Conservation (phyloP, 2,113 vertebrate species). For the Periophthalmus modestus region DNA sequence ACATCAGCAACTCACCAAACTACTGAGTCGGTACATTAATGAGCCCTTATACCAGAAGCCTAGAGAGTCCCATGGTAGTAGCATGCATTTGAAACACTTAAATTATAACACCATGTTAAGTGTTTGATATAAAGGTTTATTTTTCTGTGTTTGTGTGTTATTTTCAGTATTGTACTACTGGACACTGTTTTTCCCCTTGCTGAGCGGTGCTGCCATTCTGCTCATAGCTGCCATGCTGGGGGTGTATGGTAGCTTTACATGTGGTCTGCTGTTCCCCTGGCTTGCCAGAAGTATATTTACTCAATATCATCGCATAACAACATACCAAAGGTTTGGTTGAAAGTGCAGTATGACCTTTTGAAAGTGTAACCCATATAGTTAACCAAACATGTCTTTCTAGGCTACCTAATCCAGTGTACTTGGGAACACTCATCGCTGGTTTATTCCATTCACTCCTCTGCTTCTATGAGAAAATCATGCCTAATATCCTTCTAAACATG, state of each 20-base stretch:
- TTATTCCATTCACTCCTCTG: slow-evolving; percentile 77
- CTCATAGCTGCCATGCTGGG: slow-evolving; percentile 73
- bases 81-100: not conserved
- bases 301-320: slow-evolving; percentile 79
- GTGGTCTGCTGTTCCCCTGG: slow-evolving; percentile 74
- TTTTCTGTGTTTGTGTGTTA: slow-evolving; percentile 17
- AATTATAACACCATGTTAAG: not conserved
- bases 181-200: slow-evolving; percentile 73
- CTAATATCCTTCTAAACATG: slow-evolving; percentile 77
- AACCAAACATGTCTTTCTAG: slow-evolving; percentile 49
- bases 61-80: slow-evolving; percentile 70
- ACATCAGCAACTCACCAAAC: slow-evolving; percentile 78
- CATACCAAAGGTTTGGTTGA: slow-evolving; percentile 74
- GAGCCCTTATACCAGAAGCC: slow-evolving; percentile 71
- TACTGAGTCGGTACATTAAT: slow-evolving; percentile 69
- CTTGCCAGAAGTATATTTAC: slow-evolving; percentile 77
- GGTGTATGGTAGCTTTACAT: slow-evolving; percentile 72
- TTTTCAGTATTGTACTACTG: slow-evolving; percentile 78
- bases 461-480: slow-evolving; percentile 76
- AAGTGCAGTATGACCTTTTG: not conserved
- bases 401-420: slow-evolving; percentile 78
- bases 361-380: not conserved
- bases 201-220: slow-evolving; percentile 72
- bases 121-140: not conserved
- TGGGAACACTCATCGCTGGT: slow-evolving; percentile 78